Base-by-base conservation (phyloP, 2,113 vertebrate species). In the human (Homo sapiens) region DNA sequence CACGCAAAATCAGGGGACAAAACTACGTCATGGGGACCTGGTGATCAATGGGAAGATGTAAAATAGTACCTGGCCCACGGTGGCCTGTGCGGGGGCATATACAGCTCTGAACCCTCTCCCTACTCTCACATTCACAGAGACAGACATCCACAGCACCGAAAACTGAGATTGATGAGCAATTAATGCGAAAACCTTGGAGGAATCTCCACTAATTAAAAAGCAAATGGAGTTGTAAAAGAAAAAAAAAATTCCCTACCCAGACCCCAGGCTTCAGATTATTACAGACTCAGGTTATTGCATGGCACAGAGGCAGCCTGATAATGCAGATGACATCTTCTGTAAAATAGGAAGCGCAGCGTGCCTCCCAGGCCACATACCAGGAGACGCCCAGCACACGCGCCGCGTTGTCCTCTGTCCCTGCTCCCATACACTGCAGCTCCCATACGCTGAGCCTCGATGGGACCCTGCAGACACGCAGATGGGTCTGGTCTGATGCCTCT, bases 141-240 rank as follows among this genome's bases (percentile, higher is more conserved):
- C 52, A 13, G 4, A 23, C 57, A 18, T 2, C 10, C 6, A 2
- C 35, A 13, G 30, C 27, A 35, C 80, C 2, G 0, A 76, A 81
- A 61, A 32, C 83, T 3, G 25, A 48, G 76, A 80, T 5, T 48
- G 52, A 68, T 23, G 91, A 83, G 75, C 85, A 35, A 75, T 52
- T 55, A 59, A 30, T 22, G 17, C 22, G 57, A 68, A 32, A 57
- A 64, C 22, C 81, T 48, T 80, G 85, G 83, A 75, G 76, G 78
- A 35, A 64, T 80, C 32, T 16, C n/a, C 45, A 8, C 72, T 70
- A 50, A 93, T 35, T 75, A 81, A 81, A 91, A 70, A 81, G 89
- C 94, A 93, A 92, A 48, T 70, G 86, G 86, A 80, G 57, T 50
- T 90, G 72, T 79, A 79, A 79, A 84, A 61, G 90, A 97, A 92